Conservation (phyloP, 2,113 vertebrate species). For the Phalacrocorax brasilianus region DNA sequence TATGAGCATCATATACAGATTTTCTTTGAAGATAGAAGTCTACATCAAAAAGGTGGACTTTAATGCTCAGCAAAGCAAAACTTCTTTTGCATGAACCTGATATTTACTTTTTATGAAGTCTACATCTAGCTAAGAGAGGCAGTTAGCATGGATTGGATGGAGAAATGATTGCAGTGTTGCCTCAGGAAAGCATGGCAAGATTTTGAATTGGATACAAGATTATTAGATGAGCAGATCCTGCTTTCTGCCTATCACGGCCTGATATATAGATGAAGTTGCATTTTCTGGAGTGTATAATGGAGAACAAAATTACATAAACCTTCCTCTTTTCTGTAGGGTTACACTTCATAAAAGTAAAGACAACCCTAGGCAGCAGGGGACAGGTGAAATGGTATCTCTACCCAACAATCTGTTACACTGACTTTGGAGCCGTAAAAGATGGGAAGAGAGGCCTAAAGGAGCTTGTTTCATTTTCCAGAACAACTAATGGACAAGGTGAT, state of each 20-base stretch:
- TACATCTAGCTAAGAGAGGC: background rate
- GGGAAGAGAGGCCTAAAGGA: background rate
- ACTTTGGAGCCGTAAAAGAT: background rate
- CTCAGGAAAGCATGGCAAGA: background rate
- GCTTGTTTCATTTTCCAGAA: conserved; percentile 25
- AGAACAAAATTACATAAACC: background rate
- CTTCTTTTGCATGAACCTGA: background rate
- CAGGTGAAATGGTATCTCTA: background rate
- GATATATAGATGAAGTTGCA: background rate
- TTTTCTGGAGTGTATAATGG: background rate
- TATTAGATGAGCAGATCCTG: background rate
- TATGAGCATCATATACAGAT: background rate
- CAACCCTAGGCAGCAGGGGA: background rate
- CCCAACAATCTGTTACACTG: background rate
- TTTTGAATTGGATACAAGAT: background rate
- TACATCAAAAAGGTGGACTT: background rate
- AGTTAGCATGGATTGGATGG: conserved; percentile 17
- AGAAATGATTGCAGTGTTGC: background rate
- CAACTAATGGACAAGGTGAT: background rate
- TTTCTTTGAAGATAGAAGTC: conserved; percentile 5
- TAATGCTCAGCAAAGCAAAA: conserved; percentile 8
- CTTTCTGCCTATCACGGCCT: conserved; percentile 2
- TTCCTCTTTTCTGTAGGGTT: background rate
- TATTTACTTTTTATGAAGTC: conserved; percentile 38
- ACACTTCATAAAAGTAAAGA: background rate